Percentiles rank a stretch among this genome's conserved stretches.
phyloP scores from a whole-genome alignment of 2,113 vertebrate genomes.

The Eudyptes chrysolophus region DNA sequence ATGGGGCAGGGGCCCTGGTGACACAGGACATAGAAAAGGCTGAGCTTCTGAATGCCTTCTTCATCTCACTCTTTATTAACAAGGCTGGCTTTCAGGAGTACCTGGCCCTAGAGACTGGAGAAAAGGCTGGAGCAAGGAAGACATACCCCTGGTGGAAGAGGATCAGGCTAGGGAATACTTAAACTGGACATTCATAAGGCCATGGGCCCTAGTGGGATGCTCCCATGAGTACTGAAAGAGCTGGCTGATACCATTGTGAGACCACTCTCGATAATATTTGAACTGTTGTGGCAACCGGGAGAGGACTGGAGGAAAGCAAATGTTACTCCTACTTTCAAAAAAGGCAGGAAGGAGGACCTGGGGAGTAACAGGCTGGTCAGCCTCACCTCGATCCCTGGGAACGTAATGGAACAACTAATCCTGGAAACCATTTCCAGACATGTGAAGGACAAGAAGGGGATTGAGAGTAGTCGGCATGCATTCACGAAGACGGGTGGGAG shows the following conservation, averaged over 20 bases:
- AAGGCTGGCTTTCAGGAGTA: neutral
- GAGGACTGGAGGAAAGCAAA: neutral
- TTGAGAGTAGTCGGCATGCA: neutral
- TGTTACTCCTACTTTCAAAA: neutral
- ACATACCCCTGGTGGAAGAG: neutral
- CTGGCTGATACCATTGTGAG: neutral
- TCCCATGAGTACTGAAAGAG: neutral
- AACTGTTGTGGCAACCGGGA: neutral
- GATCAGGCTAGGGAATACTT: neutral
- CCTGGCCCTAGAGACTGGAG: neutral
- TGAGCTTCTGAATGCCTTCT: neutral
- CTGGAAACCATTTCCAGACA: neutral
- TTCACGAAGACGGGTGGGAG: neutral
- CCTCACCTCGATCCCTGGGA: neutral
- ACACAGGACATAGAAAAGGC: neutral
- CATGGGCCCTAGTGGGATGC: neutral
- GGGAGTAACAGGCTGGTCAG: neutral
- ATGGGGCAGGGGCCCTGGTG: neutral
- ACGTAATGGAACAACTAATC: neutral
- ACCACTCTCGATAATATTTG: neutral
- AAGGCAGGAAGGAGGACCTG: neutral
- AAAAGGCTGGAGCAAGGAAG: neutral
- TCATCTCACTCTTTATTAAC: neutral
- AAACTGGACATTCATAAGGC: neutral
- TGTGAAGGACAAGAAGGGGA: neutral